Evolutionary conservation across 1,140 invertebrate genomes (phyloP), one percentile per base, ranked within the genome.

Genomic region (Dendroctonus valens): DNA sequence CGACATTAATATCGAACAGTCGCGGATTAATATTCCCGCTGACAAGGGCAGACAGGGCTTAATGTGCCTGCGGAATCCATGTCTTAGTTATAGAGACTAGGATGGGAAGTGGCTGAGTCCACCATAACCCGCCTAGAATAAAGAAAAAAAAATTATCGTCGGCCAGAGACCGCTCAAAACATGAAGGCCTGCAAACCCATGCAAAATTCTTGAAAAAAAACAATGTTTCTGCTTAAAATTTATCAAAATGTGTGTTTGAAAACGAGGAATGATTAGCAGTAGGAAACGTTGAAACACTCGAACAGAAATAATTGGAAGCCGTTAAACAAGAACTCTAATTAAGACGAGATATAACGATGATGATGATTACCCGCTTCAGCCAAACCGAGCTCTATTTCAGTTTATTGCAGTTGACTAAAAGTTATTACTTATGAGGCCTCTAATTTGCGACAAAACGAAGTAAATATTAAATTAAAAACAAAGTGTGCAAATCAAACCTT

Each of bases 271-370:
- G 57, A 59, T 59, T 46, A 46, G 41, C 7, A 60, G 40, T 50
- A 49, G 15, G 11, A 60, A 48, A 39, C 15, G 15, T 38, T 40
- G 38, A 60, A 60, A 60, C 37, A 38, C 58, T 60, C 7, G 48
- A 49, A 60, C 46, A 49, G 37, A 48, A 49, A 60, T 38, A 49
- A 44, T 49, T 11, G 44, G 46, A 39, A n/a, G 7, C 44, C 40
- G 26, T 41, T 54, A 64, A 64, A 64, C 61, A 64, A 41, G 61
- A 55, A 51, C 15, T 7, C 51, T 54, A 64, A 64, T 64, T 64
- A 64, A 64, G 61, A 64, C 26, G 26, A 26, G 54, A 37, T 55
- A 64, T 64, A 41, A 55, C 51, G 12, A 41, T 26, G 61, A 26
- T 26, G 26, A 64, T 64, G 55, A 64, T 64, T 64, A 55, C 61